Base-by-base conservation (phyloP, 2,113 vertebrate genomes). In the Ctenomys sociabilis region DNA sequence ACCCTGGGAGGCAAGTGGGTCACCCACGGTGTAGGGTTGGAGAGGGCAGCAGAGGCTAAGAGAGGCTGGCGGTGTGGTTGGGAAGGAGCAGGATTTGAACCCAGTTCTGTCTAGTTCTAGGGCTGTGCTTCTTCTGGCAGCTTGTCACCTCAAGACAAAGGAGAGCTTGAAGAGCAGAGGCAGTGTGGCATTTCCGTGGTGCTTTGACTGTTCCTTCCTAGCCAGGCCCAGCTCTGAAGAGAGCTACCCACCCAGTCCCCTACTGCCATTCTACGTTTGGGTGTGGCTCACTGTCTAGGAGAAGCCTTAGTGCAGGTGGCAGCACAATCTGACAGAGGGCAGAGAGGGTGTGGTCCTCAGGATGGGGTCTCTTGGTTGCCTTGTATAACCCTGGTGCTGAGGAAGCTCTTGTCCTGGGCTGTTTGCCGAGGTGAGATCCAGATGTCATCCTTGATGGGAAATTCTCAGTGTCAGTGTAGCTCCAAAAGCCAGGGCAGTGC, bases 401-500 rank as follows among this genome's bases (percentile, higher is more conserved):
- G 93, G 96, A 93, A 68, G 64, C 8, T 4, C 84, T 97, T 78
- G 35, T 89, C 78, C 24, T 32, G 30, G 91, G 86, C 52, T 70
- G 86, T 54, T 84, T 93, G 94, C 93, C 93, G 93, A 94, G 52
- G 66, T 45, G 63, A 61, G 21, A 89, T 28, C 40, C 93, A 93
- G 68, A 89, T 96, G 68, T 91, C 88, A 94, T 70, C 59, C 7
- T 30, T 85, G 89, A 64, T 80, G 7, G 88, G 77, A 61, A 91
- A 68, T 87, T 73, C 49, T 66, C 5, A 94, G 77, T 78, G 91
- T 72, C 5, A 45, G 0, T 7, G 43, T 88, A 35, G 32, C 17
- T 66, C 61, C 61, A 52, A 83, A 94, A 85, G 86, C 35, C 26
- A 90, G 7, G 12, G 16, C 2, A 2, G 1, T 22, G 16, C n/a